These are phyloP conservation scores for Drosophila neotestacea DNA, from an alignment of 2,888 invertebrate genomes.

Conservation along the genomic window DNA sequence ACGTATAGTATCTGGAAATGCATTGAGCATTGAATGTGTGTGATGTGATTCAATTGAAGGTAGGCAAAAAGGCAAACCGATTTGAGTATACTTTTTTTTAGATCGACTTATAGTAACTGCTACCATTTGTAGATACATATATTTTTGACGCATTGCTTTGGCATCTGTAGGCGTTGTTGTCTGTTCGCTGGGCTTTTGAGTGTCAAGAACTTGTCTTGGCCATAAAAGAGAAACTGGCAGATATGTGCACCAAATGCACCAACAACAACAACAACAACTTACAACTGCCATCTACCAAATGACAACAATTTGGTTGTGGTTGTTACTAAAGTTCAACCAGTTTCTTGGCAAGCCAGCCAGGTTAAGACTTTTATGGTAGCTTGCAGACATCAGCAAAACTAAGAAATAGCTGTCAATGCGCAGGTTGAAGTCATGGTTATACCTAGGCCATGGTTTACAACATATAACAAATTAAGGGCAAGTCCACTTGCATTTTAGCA, in stretches of 20 bases:
- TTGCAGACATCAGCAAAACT: constrained; percentile 74
- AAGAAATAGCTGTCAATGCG: constrained; percentile 65
- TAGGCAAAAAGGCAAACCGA: constrained; percentile 21
- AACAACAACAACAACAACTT: constrained; percentile 18
- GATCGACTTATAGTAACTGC: neutral
- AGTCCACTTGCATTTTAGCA: neutral
- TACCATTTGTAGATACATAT: constrained; percentile 23
- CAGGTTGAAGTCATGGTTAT: constrained; percentile 64
- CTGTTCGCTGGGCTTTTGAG: constrained; percentile 70
- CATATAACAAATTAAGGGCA: constrained; percentile 16
- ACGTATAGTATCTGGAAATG: constrained; percentile 25
- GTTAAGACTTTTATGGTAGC: constrained; percentile 68
- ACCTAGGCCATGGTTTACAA: constrained; percentile 43
- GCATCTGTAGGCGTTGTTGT: constrained; percentile 52
- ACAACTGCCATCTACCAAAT: constrained; percentile 6
- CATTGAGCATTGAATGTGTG: constrained; percentile 19
- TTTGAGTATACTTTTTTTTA: constrained; percentile 19
- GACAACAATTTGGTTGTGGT: constrained; percentile 42
- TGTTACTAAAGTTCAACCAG: constrained; percentile 63
- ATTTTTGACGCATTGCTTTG: constrained; percentile 27
- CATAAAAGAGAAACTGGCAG: constrained; percentile 80
- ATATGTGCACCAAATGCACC: constrained; percentile 77
- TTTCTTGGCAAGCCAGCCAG: constrained; percentile 48
- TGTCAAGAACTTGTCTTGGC: constrained; percentile 80
- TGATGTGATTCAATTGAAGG: constrained; percentile 53